Evolutionary conservation across 1,140 invertebrate genomes (phyloP), one percentile per base, ranked within the genome.

Genomic region (Cydia fagiglandana): DNA sequence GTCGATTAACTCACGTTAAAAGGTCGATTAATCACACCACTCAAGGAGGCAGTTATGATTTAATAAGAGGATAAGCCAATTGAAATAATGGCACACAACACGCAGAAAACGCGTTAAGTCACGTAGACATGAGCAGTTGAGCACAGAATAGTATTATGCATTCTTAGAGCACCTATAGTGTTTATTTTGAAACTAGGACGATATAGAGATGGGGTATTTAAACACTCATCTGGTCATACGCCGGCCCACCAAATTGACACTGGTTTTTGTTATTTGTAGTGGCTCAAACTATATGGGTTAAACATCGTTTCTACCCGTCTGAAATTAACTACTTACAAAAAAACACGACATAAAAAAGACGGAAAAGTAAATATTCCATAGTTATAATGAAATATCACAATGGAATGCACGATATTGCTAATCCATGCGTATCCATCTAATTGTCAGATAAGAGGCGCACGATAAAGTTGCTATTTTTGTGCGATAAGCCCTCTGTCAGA

Each of bases 391-490:
- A 38, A 38, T 41, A 45, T 41, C 24, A 5, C 10, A 45, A 70
- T 45, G 66, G 66, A 41, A 70, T 45, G 66, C 17, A 30, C 66
- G 66, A 70, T 70, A 41, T 70, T 45, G 34, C 38, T 70, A 70
- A 70, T 45, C 66, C 66, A 24, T 38, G 66, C 66, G 66, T 70
- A 70, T 70, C 66, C 30, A 70, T 70, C 66, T 70, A 70, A 61
- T 70, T 70, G 66, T 70, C 38, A 41, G 66, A 70, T 70, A 70
- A 70, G 66, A n/a, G 66, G 17, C n/a, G 15, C 17, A 38, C 66
- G 66, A 70, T 70, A 70, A 70, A 70, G 66, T 41, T 41, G 38
- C 66, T 70, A 70, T 70, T 70, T 70, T 70, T 70, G 66, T 17
- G n/a, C 34, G 66, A 70, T 70, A 70, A 70, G 66, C 15, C 34